phyloP scores from a whole-genome alignment of 2,113 vertebrate species.

The Dryoscopus gambensis region DNA sequence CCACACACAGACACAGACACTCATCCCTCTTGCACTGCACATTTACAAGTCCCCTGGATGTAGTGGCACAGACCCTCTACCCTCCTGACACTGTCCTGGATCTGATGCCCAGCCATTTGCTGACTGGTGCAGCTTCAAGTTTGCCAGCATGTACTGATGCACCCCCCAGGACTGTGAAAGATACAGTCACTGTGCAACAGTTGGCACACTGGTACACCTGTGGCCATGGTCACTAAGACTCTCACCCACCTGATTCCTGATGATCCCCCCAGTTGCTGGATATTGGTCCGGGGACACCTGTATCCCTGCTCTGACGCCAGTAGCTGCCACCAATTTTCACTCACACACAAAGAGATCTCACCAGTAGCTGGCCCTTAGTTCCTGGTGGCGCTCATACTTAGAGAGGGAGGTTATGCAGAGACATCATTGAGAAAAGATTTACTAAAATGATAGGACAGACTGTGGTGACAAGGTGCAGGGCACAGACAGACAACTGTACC shows the following conservation, averaged over 20 bases:
- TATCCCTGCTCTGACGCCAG: neutral
- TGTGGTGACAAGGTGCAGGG: fast-evolving
- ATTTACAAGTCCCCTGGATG: neutral
- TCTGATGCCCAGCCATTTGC: neutral
- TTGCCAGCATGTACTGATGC: neutral
- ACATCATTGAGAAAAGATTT: neutral
- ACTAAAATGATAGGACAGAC: neutral
- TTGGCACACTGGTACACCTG: fast-evolving
- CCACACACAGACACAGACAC: neutral
- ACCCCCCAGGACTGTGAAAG: fast-evolving
- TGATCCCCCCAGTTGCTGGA: neutral
- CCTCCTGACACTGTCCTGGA: neutral
- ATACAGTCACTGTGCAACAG: neutral
- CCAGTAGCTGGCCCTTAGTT: neutral
- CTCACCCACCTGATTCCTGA: fast-evolving
- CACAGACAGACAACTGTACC: neutral
- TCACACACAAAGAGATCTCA: neutral
- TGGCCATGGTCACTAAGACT: fast-evolving
- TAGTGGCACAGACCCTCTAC: fast-evolving
- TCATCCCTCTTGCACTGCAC: neutral
- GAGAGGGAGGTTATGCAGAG: neutral
- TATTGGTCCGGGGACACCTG: neutral
- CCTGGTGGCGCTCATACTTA: fast-evolving
- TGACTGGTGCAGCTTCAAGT: neutral
- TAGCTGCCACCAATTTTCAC: neutral